These are phyloP conservation scores for Martes martes DNA, from an alignment of 2,113 vertebrate species.

Conservation along the genomic window DNA sequence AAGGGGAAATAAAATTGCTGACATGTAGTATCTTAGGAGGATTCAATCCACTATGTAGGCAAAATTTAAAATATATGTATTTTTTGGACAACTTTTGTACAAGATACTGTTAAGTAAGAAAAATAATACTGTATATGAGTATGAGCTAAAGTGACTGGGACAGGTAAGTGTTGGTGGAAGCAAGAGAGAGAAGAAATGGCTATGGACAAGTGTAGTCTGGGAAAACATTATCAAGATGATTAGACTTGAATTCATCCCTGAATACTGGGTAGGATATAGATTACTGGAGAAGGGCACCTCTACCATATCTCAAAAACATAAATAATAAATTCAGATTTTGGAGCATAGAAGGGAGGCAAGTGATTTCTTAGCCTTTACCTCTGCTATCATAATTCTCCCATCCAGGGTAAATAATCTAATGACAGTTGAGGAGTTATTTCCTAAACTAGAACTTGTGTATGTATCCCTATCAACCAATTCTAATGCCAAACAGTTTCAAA, in stretches of 20 bases:
- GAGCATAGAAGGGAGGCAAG: background rate
- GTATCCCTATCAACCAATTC: background rate
- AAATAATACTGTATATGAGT: background rate
- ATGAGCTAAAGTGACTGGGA: background rate
- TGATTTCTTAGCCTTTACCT: constrained; percentile 19
- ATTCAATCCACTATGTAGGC: background rate
- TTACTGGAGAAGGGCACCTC: background rate
- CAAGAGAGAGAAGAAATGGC: background rate
- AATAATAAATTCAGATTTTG: constrained; percentile 21
- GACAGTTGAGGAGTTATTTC: background rate
- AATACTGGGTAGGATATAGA: background rate
- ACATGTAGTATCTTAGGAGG: background rate
- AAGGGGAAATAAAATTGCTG: background rate
- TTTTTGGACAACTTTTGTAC: background rate
- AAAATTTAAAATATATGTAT: background rate
- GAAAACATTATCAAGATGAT: constrained; percentile 12
- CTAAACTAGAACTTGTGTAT: background rate
- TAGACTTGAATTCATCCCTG: constrained; percentile 26
- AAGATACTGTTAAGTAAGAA: constrained; percentile 5
- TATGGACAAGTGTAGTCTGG: background rate
- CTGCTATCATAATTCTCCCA: background rate
- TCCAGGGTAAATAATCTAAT: background rate
- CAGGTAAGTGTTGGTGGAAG: background rate
- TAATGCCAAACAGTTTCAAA: constrained; percentile 19
- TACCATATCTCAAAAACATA: constrained; percentile 11